Conservation (phyloP, 2,113 vertebrate genomes). For the Monopterus albus region DNA sequence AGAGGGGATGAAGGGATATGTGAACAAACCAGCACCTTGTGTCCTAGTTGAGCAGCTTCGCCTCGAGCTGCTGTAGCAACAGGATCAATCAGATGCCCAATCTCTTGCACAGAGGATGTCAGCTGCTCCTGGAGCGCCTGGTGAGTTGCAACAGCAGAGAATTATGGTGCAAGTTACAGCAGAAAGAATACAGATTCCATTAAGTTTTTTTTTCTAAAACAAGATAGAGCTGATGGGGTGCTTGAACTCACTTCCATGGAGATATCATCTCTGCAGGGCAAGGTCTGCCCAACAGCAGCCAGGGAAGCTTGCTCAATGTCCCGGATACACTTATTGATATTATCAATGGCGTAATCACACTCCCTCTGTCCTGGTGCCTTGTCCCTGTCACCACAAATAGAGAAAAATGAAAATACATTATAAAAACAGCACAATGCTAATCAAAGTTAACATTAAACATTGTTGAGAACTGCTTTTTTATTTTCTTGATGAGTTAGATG, state of each 20-base stretch:
- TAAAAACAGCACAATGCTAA: background rate
- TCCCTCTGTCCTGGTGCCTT: conserved; percentile 97
- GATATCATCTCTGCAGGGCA: conserved; percentile 96
- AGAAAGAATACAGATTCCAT: conserved; percentile 54
- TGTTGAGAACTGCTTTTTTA: background rate
- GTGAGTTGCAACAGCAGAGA: conserved; percentile 36
- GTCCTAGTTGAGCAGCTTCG: conserved; percentile 96
- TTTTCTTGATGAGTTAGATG: background rate
- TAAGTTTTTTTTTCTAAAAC: conserved; percentile 46
- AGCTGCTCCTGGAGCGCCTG: conserved; percentile 98
- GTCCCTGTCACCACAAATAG: conserved; percentile 83
- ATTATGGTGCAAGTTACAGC: conserved; percentile 47
- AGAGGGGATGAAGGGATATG: conserved; percentile 40
- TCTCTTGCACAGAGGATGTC: conserved; percentile 96
- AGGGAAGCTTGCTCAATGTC: conserved; percentile 98
- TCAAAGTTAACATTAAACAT: background rate
- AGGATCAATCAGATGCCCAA: conserved; percentile 96
- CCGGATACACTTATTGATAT: conserved; percentile 95
- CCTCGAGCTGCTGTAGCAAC: conserved; percentile 92
- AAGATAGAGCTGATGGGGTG: conserved; percentile 46
- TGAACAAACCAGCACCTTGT: conserved; percentile 86
- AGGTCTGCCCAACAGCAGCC: conserved; percentile 91
- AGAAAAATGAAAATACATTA: background rate
- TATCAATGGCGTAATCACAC: conserved; percentile 96
- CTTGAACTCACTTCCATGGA: conserved; percentile 81